phyloP scores from a whole-genome alignment of 2,888 invertebrate species.

The Chirona hameri region DNA sequence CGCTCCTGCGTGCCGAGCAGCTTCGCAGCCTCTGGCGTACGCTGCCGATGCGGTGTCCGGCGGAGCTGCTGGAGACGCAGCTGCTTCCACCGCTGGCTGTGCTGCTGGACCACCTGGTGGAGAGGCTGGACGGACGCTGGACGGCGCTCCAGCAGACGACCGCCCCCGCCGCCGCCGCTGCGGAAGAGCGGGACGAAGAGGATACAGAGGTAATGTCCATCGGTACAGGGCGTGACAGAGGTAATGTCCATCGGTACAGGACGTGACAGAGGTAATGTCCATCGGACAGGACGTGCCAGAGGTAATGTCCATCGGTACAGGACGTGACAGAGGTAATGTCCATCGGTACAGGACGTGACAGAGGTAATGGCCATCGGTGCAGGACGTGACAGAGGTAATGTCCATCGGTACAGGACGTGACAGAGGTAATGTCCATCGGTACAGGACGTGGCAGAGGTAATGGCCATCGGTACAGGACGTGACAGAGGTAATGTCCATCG shows the following conservation, averaged over 20 bases:
- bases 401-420: no score
- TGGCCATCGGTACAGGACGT: no score
- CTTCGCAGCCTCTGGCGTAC: not conserved
- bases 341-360: no score
- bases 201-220: not conserved
- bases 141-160: constrained; percentile 43
- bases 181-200: constrained; percentile 37
- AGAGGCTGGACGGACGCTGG: constrained; percentile 44
- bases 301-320: not conserved
- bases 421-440: not conserved
- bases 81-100: constrained; percentile 4
- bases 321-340: not conserved
- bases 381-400: not conserved
- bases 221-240: no score
- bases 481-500: not conserved
- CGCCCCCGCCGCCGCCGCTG: constrained; percentile 34
- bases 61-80: not conserved
- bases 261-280: not conserved
- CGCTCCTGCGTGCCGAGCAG: not conserved
- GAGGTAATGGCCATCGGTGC: not conserved
- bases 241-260: no score
- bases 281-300: no score
- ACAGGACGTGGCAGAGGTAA: no score
- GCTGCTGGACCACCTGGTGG: constrained; percentile 23
- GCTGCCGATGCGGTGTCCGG: constrained; percentile 31